phyloP scores from a whole-genome alignment of 2,888 invertebrate species.

The Platycnemis pennipes region DNA sequence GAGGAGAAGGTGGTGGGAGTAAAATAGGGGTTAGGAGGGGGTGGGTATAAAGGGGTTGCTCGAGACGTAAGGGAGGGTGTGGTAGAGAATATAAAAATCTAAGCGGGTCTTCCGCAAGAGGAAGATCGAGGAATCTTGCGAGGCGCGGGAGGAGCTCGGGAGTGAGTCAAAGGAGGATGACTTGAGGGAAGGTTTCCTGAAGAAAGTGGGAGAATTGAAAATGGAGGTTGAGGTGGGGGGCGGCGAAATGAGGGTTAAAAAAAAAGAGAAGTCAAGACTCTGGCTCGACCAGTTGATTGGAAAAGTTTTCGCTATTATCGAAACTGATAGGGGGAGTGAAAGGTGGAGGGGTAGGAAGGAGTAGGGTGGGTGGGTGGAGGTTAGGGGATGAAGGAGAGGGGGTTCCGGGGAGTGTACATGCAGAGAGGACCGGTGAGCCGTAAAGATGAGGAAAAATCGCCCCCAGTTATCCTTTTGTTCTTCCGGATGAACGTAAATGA shows the following conservation, averaged over 20 bases:
- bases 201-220: not conserved
- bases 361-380: not conserved
- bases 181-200: not conserved
- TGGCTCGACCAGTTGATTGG: slow-evolving; percentile 56
- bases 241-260: not conserved
- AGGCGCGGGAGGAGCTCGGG: not conserved
- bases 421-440: slow-evolving; percentile 1
- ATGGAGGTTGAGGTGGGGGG: not conserved
- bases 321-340: slow-evolving; percentile 47
- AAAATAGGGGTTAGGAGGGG: not conserved
- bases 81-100: not conserved
- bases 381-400: not conserved
- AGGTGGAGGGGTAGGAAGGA: not conserved
- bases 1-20: not conserved
- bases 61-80: not conserved
- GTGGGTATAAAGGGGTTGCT: not conserved
- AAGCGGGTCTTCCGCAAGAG: not conserved
- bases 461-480: slow-evolving; percentile 60
- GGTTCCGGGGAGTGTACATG: not conserved
- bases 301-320: slow-evolving; percentile 65
- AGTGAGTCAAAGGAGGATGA: not conserved
- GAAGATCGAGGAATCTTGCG: not conserved
- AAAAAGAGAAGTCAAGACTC: slow-evolving; percentile 13
- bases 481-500: slow-evolving; percentile 61
- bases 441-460: not conserved